Base-by-base conservation (phyloP, 2,797 vertebrate genomes). In the Adelosebastes latens region DNA sequence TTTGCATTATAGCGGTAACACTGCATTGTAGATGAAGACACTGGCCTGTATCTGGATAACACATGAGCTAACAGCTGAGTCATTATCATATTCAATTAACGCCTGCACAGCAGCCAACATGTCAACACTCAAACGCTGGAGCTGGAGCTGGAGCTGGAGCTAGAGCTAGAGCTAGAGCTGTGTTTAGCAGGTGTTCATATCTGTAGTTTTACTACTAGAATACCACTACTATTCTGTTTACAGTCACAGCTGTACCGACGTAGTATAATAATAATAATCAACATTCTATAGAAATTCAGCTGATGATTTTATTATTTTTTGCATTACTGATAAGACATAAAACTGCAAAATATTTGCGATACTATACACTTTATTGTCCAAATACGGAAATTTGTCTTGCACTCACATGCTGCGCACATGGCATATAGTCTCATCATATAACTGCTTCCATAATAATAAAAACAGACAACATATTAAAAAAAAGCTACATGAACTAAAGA, bases 1-100 rank as follows among this genome's bases (percentile, higher is more conserved):
- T 72, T 61, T 75, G 27, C 64, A 74, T 59, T 20, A 46, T 36
- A 9, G 24, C 2, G 2, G 24, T 24, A 72, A 22, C 36, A 8
- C 24, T 61, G 39, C 22, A 59, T 60, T 36, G 39, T 25, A 63
- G 34, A 65, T 58, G 20, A 34, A 32, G 53, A 64, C 42, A 3
- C 31, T 20, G 32, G 7, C 66, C 14, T 68, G 70, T 65, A 12
- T 84, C 24, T 56, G 49, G 63, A 68, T 64, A 31, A 18, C 70
- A 67, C 56, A 56, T 16, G 20, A 62, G 42, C 20, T 20, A 72
- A 56, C 64, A 77, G 52, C 53, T 71, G 70, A 77, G 25, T 75
- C 68, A 84, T 63, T 85, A 74, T 71, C 68, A 59, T 72, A 49
- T 76, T 69, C 32, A 70, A 68, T 80, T 67, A 59, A 25, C 61